Percentiles rank a stretch among this genome's conserved stretches.
Evolutionary conservation across 2,113 vertebrate species (phyloP).

Genomic region (Rhipidura dahli): DNA sequence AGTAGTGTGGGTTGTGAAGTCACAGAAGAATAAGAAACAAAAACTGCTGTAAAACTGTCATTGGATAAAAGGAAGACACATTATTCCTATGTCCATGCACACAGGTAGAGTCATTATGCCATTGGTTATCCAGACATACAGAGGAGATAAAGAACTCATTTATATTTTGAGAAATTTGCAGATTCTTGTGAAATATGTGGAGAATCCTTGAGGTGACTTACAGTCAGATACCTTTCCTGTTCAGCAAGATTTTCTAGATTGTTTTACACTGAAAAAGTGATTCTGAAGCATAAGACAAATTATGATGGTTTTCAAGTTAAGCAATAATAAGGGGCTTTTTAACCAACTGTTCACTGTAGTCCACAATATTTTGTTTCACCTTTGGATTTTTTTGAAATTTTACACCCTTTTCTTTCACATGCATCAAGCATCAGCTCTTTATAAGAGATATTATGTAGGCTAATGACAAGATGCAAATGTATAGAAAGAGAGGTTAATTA

Average conservation of each 20-base stretch:
- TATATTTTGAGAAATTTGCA: neutral
- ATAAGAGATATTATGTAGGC: neutral
- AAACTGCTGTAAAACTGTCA: neutral
- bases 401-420: neutral
- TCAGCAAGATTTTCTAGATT: neutral
- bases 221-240: neutral
- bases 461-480: neutral
- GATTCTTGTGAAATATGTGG: neutral
- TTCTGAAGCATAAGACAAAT: neutral
- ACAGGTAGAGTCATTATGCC: neutral
- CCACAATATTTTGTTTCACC: neutral
- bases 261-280: neutral
- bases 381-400: neutral
- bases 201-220: neutral
- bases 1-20: neutral
- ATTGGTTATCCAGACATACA: neutral
- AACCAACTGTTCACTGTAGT: neutral
- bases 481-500: neutral
- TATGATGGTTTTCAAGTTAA: neutral
- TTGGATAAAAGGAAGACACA: accelerated
- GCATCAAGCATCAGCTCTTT: neutral
- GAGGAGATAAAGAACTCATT: neutral
- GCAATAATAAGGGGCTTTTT: neutral
- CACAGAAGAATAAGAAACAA: neutral
- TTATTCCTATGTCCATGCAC: neutral